A percentile compares a stretch with the other conserved stretches of the same genome.
Conservation (phyloP, 2,113 vertebrate genomes). For the Oreochromis spilurus region DNA sequence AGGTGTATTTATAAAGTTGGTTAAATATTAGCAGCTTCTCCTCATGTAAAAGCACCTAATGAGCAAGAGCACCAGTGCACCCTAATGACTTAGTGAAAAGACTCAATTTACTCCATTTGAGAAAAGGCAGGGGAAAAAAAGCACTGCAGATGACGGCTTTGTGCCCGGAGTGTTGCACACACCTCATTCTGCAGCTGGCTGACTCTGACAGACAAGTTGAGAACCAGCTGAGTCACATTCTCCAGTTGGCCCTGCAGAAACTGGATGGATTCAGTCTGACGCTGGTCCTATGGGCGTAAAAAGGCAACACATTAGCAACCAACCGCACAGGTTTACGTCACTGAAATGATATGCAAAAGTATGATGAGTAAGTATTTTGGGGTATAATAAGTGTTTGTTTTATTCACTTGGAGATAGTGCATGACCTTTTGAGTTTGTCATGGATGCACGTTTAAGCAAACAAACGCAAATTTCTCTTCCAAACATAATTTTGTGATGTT, state of each 20-base stretch:
- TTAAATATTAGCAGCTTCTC: not conserved
- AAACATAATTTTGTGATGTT: not conserved
- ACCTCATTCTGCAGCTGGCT: slow-evolving; percentile 87
- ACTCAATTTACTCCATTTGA: not conserved
- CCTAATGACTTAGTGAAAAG: not conserved
- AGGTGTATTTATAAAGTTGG: not conserved
- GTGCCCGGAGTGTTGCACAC: not conserved
- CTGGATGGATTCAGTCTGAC: slow-evolving; percentile 95
- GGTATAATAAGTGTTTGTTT: not conserved
- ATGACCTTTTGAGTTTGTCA: not conserved
- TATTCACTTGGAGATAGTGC: not conserved
- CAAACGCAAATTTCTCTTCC: not conserved
- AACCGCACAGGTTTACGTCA: not conserved
- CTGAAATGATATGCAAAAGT: not conserved
- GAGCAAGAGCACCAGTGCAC: not conserved
- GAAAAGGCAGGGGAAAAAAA: not conserved
- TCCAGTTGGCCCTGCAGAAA: slow-evolving; percentile 86
- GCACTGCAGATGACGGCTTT: not conserved
- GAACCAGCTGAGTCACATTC: slow-evolving; percentile 85
- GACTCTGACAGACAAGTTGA: slow-evolving; percentile 83
- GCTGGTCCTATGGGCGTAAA: slow-evolving; percentile 79
- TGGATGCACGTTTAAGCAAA: not conserved
- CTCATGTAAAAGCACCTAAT: not conserved
- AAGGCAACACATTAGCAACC: not conserved
- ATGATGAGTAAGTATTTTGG: not conserved